Evolutionary conservation across 2,888 invertebrate genomes (phyloP).

Genomic region (Andricus curvator): DNA sequence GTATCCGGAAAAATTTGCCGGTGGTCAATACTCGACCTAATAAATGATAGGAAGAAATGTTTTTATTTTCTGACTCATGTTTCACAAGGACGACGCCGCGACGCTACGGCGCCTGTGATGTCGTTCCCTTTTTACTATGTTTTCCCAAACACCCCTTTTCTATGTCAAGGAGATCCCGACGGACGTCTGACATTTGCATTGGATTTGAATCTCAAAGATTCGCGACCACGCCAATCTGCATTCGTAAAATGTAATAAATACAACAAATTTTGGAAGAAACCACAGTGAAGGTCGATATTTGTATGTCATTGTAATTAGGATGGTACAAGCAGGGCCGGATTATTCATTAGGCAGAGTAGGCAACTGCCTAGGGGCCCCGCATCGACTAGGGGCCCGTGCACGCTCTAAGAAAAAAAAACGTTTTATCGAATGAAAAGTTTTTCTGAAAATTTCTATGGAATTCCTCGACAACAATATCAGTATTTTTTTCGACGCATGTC

Average conservation of each 20-base stretch:
- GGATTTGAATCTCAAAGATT: constrained; percentile 15
- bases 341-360: no score
- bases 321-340: no score
- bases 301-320: background rate
- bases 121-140: constrained; percentile 6
- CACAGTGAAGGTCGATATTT: background rate
- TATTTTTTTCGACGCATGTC: no score
- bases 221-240: background rate
- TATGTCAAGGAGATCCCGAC: background rate
- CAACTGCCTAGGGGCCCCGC: no score
- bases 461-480: no score
- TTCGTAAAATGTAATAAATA: background rate
- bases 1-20: no score
- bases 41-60: background rate
- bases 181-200: background rate
- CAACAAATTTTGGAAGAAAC: background rate
- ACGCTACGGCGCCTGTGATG: constrained; percentile 5
- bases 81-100: constrained; percentile 5
- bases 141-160: constrained; percentile 20
- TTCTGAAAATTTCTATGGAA: no score
- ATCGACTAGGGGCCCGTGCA: no score
- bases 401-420: no score
- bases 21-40: background rate
- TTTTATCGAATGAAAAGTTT: no score
- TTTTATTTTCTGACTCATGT: background rate